Conservation (phyloP, 1,140 invertebrate genomes). For the Bombus consobrinus region DNA sequence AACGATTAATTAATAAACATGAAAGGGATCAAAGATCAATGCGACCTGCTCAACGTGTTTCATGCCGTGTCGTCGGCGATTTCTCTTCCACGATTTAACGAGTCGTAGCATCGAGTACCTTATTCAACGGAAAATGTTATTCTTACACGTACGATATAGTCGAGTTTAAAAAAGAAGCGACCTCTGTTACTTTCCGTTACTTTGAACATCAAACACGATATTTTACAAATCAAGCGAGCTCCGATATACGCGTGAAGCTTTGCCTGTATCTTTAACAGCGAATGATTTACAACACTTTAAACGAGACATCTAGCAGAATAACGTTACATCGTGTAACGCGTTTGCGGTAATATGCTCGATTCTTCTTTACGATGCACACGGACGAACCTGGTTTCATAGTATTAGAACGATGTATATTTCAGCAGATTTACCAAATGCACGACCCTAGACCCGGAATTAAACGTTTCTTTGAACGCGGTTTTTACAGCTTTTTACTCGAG, state of each 20-base stretch:
- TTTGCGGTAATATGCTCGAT: neutral
- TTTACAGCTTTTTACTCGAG: neutral
- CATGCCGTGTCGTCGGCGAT: neutral
- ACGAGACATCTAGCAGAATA: neutral
- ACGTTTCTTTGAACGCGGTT: neutral
- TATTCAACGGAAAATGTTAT: neutral
- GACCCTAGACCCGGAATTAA: neutral
- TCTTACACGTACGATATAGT: neutral
- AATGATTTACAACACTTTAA: neutral
- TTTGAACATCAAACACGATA: neutral
- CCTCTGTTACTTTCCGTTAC: too few species aligned
- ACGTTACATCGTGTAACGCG: neutral
- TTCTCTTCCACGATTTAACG: neutral
- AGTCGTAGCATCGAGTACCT: neutral
- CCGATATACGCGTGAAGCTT: neutral
- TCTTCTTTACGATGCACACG: neutral
- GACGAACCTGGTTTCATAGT: too few species aligned
- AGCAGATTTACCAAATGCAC: neutral
- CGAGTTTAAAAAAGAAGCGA: neutral
- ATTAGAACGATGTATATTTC: neutral
- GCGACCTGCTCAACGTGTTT: neutral
- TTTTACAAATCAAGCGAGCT: neutral
- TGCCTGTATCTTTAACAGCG: neutral
- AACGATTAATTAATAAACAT: slow-evolving; percentile 28
- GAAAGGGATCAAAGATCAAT: slow-evolving; percentile 35